phyloP scores from a whole-genome alignment of 2,888 invertebrate species.

The Troilus luridus region DNA sequence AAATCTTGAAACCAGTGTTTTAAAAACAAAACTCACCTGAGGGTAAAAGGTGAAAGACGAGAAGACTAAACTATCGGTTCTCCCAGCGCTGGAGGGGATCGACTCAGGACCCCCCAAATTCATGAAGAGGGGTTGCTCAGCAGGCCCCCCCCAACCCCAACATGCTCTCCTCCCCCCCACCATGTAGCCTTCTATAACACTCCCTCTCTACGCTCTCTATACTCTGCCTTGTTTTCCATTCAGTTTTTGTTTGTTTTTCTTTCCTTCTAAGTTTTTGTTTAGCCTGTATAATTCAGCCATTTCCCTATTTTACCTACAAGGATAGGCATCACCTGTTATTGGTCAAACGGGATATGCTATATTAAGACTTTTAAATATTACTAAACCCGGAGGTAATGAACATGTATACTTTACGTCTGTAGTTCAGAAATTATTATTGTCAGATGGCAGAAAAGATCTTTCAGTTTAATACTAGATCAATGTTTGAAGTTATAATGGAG shows the following conservation, averaged over 20 bases:
- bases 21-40: neutral
- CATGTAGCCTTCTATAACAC: neutral
- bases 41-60: neutral
- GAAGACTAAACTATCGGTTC: neutral
- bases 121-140: conserved; percentile 28
- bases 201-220: neutral
- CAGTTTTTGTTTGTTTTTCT: neutral
- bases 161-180: neutral
- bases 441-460: too few relatives aligned
- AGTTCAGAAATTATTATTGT: too few relatives aligned
- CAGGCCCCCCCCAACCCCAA: neutral
- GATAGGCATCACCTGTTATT: neutral
- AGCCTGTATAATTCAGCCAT: neutral
- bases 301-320: neutral
- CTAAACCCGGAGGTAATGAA: neutral
- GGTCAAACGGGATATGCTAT: neutral
- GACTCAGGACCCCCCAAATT: neutral
- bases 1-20: too few relatives aligned
- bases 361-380: neutral
- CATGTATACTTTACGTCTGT: too few relatives aligned
- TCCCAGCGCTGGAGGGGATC: neutral
- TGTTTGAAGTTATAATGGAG: too few relatives aligned
- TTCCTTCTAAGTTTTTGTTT: neutral
- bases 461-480: too few relatives aligned
- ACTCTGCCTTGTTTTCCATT: neutral